A percentile compares a stretch with the other conserved stretches of the same genome.
Evolutionary conservation across 2,888 invertebrate species (phyloP).

Genomic region (Eupeodes luniger): DNA sequence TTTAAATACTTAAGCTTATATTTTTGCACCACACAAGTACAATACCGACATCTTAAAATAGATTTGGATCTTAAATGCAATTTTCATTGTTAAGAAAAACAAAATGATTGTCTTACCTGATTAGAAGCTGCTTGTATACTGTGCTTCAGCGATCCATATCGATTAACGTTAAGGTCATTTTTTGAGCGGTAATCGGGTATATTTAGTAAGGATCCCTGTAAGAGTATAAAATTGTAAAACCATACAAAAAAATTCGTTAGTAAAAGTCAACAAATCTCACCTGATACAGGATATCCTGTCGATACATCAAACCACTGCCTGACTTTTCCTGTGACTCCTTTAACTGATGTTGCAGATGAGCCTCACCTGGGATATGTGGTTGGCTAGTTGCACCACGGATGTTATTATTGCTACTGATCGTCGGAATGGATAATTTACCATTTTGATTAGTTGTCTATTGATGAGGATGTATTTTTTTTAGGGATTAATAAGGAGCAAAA

Average conservation of each 20-base stretch:
- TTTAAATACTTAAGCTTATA: no score
- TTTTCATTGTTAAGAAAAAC: no score
- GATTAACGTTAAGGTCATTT: conserved; percentile 84
- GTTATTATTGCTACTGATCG: conserved; percentile 79
- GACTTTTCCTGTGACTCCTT: conserved; percentile 82
- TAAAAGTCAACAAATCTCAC: conserved; percentile 85
- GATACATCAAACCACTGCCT: conserved; percentile 91
- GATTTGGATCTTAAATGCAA: no score
- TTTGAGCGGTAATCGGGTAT: conserved; percentile 85
- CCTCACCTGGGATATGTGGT: conserved; percentile 84
- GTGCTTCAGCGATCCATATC: conserved; percentile 84
- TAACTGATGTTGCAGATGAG: conserved; percentile 63
- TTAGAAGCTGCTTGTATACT: conserved; percentile 77
- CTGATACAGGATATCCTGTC: conserved; percentile 95
- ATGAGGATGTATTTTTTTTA: background rate
- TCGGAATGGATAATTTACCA: conserved; percentile 78
- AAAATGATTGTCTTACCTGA: conserved; percentile 77
- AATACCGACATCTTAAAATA: no score
- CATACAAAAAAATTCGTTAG: conserved; percentile 29
- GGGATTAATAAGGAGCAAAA: conserved; percentile 18
- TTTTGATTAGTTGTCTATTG: conserved; percentile 80
- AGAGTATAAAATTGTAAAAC: conserved; percentile 2
- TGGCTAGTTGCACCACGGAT: conserved; percentile 89
- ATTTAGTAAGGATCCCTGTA: conserved; percentile 85
- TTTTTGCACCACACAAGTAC: no score